Evolutionary conservation across 37 sponge, comb jelly and placozoan genomes (phyloP).

Genomic region (Cliona cf. orientalis): DNA sequence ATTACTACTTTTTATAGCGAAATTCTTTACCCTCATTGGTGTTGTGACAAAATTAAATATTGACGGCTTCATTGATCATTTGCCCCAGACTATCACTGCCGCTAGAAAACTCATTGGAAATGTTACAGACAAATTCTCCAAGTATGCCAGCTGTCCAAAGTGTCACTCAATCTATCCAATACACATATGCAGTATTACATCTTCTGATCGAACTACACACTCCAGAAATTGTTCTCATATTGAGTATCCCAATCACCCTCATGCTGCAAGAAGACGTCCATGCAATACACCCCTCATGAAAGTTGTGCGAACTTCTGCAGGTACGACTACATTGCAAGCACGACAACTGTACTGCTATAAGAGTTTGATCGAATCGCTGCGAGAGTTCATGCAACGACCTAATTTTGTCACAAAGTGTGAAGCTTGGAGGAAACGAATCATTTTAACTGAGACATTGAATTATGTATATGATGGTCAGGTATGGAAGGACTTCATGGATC

Average conservation of each 20-base stretch:
- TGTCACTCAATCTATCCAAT: not conserved
- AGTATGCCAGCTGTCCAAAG: not conserved
- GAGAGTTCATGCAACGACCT: not conserved
- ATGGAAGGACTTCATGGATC: constrained; percentile 37
- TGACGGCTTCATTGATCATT: not conserved
- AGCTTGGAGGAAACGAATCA: constrained; percentile 27
- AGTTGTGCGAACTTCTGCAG: not conserved
- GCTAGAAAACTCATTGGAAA: not conserved
- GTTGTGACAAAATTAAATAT: not conserved
- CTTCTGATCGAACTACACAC: too few species aligned
- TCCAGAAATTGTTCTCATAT: constrained; percentile 46
- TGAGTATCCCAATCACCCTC: constrained; percentile 64
- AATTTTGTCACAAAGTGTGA: constrained; percentile 27
- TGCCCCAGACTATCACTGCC: not conserved
- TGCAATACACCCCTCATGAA: constrained; percentile 40
- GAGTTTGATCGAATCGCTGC: constrained; percentile 6
- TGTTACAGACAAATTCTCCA: not conserved
- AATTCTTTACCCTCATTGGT: not conserved
- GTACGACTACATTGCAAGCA: constrained; percentile 11
- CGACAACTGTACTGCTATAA: constrained; percentile 28
- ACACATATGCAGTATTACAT: not conserved
- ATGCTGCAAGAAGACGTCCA: not conserved
- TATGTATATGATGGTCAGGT: constrained; percentile 47
- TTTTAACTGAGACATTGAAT: not conserved
- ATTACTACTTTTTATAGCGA: not conserved